These are phyloP conservation scores for Pseudococcus viburni DNA, from an alignment of 2,888 invertebrate genomes.

Conservation along the genomic window DNA sequence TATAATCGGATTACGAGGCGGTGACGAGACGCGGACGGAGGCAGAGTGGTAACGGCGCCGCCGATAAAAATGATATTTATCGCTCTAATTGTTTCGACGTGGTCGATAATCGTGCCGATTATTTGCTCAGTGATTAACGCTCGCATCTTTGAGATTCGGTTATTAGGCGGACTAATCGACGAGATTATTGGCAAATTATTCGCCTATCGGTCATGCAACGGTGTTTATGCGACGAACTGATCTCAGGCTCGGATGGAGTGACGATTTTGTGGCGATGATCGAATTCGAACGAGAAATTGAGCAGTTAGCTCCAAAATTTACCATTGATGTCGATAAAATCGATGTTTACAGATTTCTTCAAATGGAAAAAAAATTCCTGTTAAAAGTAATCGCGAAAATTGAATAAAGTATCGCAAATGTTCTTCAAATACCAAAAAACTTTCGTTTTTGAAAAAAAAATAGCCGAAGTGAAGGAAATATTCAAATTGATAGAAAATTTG, in stretches of 20 bases:
- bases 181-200: constrained; percentile 35
- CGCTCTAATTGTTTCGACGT: constrained; percentile 43
- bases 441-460: too few relatives aligned
- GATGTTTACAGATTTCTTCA: too few relatives aligned
- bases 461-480: too few relatives aligned
- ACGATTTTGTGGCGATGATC: not conserved
- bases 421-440: too few relatives aligned
- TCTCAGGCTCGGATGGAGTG: not conserved
- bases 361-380: too few relatives aligned
- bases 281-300: too few relatives aligned
- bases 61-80: constrained; percentile 51
- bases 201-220: constrained; percentile 1
- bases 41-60: not conserved
- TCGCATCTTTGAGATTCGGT: not conserved
- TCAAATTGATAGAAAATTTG: too few relatives aligned
- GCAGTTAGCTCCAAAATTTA: too few relatives aligned
- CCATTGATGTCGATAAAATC: too few relatives aligned
- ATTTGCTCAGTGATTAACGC: constrained; percentile 44
- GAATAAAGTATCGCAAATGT: too few relatives aligned
- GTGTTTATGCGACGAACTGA: not conserved
- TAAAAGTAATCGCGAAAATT: too few relatives aligned
- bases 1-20: constrained; percentile 23
- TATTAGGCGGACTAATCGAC: constrained; percentile 22
- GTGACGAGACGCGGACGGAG: not conserved
- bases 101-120: constrained; percentile 35